Conservation (phyloP, 2,888 invertebrate genomes). For the Idaea dimidiata region DNA sequence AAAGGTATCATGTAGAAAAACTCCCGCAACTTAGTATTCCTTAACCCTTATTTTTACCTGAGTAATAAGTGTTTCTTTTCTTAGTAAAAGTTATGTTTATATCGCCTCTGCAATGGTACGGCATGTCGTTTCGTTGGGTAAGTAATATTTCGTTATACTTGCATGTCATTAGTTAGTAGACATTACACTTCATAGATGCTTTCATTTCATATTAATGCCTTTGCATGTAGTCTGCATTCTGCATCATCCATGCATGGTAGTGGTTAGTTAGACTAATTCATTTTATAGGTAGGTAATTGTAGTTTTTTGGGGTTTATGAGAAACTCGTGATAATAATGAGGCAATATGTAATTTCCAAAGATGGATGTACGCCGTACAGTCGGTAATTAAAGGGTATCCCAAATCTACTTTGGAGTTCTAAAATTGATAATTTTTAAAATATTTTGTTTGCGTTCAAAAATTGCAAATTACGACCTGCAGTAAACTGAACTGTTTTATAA, state of each 20-base stretch:
- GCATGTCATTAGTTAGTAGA: constrained; percentile 24
- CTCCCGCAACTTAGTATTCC: background rate
- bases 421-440: too few relatives aligned
- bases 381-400: too few relatives aligned
- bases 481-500: too few relatives aligned
- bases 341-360: background rate
- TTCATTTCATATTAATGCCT: background rate
- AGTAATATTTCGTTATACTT: background rate
- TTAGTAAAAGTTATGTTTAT: background rate
- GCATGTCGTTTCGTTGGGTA: constrained; percentile 12
- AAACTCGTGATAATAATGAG: background rate
- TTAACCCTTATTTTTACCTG: background rate
- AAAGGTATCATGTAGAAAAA: background rate
- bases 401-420: too few relatives aligned
- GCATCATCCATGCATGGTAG: background rate
- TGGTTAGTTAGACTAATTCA: background rate
- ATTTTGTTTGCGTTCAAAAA: too few relatives aligned
- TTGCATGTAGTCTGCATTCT: background rate
- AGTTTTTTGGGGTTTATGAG: too few relatives aligned
- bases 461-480: too few relatives aligned
- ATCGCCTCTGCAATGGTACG: background rate
- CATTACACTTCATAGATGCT: constrained; percentile 8
- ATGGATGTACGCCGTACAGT: too few relatives aligned
- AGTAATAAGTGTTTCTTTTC: background rate
- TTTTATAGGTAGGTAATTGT: background rate